Evolutionary conservation across 2,888 invertebrate genomes (phyloP).

Genomic region (Folsomia manolachei): DNA sequence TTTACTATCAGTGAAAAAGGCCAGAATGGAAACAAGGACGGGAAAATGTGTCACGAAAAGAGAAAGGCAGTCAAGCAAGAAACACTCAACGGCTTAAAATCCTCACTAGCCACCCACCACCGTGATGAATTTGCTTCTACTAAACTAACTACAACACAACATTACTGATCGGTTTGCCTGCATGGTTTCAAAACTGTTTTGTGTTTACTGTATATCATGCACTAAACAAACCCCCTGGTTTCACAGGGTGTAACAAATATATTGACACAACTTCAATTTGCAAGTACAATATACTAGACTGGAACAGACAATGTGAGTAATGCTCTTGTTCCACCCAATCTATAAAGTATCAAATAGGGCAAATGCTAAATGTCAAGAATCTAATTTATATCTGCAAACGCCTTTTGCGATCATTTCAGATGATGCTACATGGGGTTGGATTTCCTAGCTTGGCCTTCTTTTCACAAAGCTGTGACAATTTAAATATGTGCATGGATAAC

Average conservation of each 20-base stretch:
- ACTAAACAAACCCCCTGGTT: not conserved
- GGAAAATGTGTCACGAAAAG: not conserved
- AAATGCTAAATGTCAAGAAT: slow-evolving; percentile 8
- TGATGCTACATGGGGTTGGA: not conserved
- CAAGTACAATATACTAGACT: not conserved
- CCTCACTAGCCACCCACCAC: not conserved
- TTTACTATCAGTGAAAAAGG: slow-evolving; percentile 4
- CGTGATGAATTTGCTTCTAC: not conserved
- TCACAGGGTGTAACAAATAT: not conserved
- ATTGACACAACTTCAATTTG: not conserved
- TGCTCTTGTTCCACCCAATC: not conserved
- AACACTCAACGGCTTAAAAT: not conserved
- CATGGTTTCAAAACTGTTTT: too few species aligned
- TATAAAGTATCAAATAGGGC: not conserved
- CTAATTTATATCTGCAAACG: not conserved
- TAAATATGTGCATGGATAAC: not conserved
- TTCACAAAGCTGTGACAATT: not conserved
- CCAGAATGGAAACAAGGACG: not conserved
- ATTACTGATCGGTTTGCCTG: not conserved
- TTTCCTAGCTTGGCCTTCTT: not conserved
- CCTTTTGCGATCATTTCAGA: too few species aligned
- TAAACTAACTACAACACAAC: not conserved
- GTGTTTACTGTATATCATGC: too few species aligned
- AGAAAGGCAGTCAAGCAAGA: slow-evolving; percentile 6
- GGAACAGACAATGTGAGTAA: slow-evolving; percentile 2